phyloP scores from a whole-genome alignment of 1,140 invertebrate species.

The Mercenaria mercenaria region DNA sequence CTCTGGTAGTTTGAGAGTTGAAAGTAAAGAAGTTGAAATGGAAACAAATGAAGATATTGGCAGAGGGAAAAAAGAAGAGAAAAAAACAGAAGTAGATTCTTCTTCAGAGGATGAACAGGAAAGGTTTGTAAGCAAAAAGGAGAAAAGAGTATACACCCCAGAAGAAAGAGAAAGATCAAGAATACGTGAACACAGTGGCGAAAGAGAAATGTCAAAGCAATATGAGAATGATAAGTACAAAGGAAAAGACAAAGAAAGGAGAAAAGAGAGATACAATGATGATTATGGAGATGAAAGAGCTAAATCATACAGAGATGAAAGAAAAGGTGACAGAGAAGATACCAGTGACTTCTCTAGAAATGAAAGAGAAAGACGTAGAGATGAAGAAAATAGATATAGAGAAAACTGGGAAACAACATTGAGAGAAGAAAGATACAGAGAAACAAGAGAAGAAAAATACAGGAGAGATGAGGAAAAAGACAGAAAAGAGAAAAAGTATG shows the following conservation, averaged over 20 bases:
- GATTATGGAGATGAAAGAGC: neutral
- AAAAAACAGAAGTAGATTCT: neutral
- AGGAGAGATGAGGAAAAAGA: neutral
- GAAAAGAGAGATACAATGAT: neutral
- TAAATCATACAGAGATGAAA: conserved; percentile 13
- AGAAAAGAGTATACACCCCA: neutral
- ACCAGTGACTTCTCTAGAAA: neutral
- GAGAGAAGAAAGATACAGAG: neutral
- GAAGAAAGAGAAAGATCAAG: neutral
- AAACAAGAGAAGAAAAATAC: conserved; percentile 31
- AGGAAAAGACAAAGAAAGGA: neutral
- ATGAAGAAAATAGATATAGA: conserved; percentile 22
- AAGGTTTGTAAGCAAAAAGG: neutral
- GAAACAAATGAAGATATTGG: neutral
- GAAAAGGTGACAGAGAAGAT: neutral
- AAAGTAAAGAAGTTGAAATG: neutral
- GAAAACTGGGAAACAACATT: neutral
- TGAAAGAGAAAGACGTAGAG: neutral
- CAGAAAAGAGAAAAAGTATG: conserved; percentile 3
- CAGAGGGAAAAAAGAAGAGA: neutral
- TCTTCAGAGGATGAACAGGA: neutral
- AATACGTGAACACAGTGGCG: neutral
- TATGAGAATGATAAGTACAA: neutral
- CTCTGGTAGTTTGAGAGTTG: neutral
- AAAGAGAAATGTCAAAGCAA: conserved; percentile 11